A percentile compares a stretch with the other conserved stretches of the same genome.
Evolutionary conservation across 2,888 invertebrate species (phyloP).

Genomic region (Nineta flava): DNA sequence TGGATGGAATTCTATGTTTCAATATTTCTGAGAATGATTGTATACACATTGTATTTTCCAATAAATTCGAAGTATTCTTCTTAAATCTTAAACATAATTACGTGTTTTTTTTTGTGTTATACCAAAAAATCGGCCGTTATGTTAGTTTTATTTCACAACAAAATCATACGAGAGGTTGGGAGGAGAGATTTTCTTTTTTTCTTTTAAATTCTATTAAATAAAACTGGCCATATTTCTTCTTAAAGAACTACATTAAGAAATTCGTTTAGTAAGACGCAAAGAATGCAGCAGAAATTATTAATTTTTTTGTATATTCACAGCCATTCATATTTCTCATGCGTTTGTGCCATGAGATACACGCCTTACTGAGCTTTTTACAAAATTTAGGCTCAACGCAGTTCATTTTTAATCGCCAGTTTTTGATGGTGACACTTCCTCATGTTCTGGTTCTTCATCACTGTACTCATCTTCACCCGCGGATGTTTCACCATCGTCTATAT

Average conservation of each 20-base stretch:
- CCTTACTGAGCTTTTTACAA: conserved; percentile 1
- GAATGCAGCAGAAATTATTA: conserved; percentile 1
- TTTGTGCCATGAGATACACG: background rate
- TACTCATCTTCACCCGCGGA: conserved; percentile 37
- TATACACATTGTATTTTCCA: conserved; percentile 1
- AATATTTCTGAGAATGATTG: conserved; percentile 7
- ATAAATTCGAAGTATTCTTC: background rate
- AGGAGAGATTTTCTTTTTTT: too few species aligned
- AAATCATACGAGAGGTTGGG: too few species aligned
- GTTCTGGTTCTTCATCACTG: conserved; percentile 31
- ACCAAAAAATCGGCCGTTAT: background rate
- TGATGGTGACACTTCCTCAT: conserved; percentile 17
- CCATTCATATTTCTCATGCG: conserved; percentile 1
- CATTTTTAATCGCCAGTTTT: conserved; percentile 1
- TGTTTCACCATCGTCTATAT: conserved; percentile 28
- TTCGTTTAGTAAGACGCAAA: conserved; percentile 1
- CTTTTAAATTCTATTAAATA: too few species aligned
- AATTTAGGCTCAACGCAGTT: conserved; percentile 1
- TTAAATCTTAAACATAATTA: background rate
- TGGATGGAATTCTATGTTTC: conserved; percentile 35
- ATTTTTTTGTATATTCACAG: conserved; percentile 1
- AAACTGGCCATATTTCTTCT: too few species aligned
- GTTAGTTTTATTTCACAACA: too few species aligned
- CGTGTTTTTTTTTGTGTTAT: too few species aligned
- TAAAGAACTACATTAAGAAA: background rate